Percentiles rank a stretch among this genome's conserved stretches.
These are phyloP conservation scores for Sebastes schlegelii DNA, from an alignment of 2,113 vertebrate genomes.

Conservation along the genomic window DNA sequence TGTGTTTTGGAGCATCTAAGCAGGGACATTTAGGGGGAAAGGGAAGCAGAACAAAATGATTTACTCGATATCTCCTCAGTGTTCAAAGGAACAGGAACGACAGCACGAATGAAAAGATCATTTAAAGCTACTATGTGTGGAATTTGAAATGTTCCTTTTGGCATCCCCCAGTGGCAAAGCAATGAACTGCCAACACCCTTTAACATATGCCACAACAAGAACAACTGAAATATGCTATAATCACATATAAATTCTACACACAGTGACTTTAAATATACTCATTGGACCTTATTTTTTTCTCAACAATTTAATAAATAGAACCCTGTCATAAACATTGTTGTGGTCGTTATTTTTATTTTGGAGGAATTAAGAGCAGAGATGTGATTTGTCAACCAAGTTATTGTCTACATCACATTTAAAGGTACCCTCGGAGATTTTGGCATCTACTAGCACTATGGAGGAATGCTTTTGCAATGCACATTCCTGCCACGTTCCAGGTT, in stretches of 20 bases:
- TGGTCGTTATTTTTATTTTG: neutral
- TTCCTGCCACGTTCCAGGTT: neutral
- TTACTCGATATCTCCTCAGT: neutral
- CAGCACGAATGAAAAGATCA: neutral
- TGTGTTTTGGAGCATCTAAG: conserved; percentile 72
- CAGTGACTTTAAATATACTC: neutral
- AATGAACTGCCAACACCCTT: neutral
- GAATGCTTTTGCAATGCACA: neutral
- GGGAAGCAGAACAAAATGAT: neutral
- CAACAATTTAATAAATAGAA: neutral
- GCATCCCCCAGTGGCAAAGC: neutral
- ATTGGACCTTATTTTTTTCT: neutral
- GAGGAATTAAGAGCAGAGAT: too few relatives aligned
- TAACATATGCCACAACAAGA: neutral
- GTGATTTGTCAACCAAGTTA: neutral
- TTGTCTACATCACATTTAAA: neutral
- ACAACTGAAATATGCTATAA: neutral
- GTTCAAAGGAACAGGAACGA: neutral
- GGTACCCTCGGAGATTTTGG: neutral
- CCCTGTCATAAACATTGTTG: neutral
- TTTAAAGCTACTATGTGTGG: neutral
- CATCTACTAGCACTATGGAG: too few relatives aligned
- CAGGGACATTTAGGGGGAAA: neutral
- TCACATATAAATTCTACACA: neutral
- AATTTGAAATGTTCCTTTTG: neutral